phyloP scores from a whole-genome alignment of 2,797 vertebrate genomes.

The Manis pentadactyla region DNA sequence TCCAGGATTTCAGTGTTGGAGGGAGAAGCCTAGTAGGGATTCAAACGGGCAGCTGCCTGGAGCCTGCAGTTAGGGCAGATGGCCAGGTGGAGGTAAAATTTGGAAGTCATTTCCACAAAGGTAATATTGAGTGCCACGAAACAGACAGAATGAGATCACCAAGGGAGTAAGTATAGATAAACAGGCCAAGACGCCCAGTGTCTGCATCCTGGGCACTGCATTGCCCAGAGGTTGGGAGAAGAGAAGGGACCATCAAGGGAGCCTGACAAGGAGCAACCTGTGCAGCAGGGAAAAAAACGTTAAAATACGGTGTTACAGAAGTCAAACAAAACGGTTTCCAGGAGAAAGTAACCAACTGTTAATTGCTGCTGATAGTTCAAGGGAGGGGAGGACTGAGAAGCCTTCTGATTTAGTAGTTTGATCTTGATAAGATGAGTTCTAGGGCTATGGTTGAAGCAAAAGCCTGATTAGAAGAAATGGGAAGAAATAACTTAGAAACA shows the following conservation, averaged over 20 bases:
- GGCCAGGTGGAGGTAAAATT: not conserved
- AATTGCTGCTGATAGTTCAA: not conserved
- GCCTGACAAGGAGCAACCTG: not conserved
- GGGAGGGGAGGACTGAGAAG: not conserved
- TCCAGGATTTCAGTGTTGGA: not conserved
- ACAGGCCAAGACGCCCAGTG: not conserved
- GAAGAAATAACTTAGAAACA: not conserved
- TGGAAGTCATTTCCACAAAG: not conserved
- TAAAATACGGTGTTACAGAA: not conserved
- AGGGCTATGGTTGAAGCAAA: not conserved
- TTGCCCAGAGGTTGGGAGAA: not conserved
- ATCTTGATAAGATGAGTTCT: not conserved
- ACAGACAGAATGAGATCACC: slow-evolving; percentile 3
- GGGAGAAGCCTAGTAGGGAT: not conserved
- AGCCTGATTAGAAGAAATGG: not conserved
- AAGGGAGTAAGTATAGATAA: not conserved
- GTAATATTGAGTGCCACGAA: not conserved
- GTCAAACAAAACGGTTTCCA: not conserved
- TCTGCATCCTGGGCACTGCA: not conserved
- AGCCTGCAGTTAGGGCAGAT: not conserved
- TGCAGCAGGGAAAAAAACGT: not conserved
- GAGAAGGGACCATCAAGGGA: not conserved
- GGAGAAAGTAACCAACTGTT: not conserved
- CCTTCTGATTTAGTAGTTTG: not conserved
- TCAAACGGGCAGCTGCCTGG: not conserved